A percentile compares a stretch with the other conserved stretches of the same genome.
Conservation (phyloP, 2,113 vertebrate species). For the Hippocampus abdominalis region DNA sequence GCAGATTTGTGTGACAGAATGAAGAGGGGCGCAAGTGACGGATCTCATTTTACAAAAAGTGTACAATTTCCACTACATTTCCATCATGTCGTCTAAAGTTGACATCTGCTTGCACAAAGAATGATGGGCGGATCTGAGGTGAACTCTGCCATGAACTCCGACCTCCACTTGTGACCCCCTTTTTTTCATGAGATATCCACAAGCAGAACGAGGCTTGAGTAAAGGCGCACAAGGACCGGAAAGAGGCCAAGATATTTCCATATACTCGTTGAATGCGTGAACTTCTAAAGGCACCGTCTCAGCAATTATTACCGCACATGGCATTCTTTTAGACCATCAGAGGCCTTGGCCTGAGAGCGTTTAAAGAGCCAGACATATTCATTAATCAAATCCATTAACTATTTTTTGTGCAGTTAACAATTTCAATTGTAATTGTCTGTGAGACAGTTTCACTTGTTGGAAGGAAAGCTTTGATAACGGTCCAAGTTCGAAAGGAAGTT, state of each 20-base stretch:
- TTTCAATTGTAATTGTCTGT: constrained; percentile 31
- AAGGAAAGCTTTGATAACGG: constrained; percentile 44
- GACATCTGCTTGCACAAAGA: constrained; percentile 52
- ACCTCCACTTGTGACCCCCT: constrained; percentile 37
- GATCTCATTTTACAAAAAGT: constrained; percentile 54
- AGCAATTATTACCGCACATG: not conserved
- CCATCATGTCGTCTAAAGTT: constrained; percentile 62
- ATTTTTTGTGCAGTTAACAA: constrained; percentile 19
- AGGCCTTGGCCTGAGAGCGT: not conserved
- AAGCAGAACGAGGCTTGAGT: constrained; percentile 14
- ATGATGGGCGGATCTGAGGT: constrained; percentile 47
- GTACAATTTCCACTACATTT: constrained; percentile 35
- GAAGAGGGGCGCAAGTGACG: constrained; percentile 22
- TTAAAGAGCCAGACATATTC: constrained; percentile 7
- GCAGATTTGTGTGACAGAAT: not conserved
- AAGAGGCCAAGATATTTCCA: not conserved
- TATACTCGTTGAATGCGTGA: not conserved
- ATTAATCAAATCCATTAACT: constrained; percentile 26
- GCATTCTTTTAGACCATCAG: not conserved
- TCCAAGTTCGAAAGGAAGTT: constrained; percentile 57
- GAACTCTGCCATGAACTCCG: constrained; percentile 59
- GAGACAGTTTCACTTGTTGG: constrained; percentile 31
- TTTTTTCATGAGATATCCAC: constrained; percentile 32
- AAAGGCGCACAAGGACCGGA: constrained; percentile 2
- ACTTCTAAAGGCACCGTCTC: constrained; percentile 2